Evolutionary conservation across 2,888 invertebrate species (phyloP).

Genomic region (Xylophagus ater): DNA sequence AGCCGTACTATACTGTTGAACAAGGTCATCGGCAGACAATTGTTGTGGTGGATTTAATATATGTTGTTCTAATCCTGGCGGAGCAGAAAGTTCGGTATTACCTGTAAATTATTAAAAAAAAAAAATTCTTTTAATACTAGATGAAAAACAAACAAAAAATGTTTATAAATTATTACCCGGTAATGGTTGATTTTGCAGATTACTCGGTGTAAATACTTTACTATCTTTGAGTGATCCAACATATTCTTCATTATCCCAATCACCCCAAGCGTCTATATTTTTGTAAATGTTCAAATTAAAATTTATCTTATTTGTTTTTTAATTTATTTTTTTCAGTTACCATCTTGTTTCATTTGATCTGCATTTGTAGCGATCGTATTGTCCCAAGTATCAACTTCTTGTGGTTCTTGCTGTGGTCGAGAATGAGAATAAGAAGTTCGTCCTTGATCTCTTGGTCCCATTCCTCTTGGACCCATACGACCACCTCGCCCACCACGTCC

Average conservation of each 20-base stretch:
- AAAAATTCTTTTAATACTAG: no score
- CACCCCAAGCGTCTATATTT: conserved; percentile 44
- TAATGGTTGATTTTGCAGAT: conserved; percentile 31
- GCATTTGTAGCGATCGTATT: conserved; percentile 41
- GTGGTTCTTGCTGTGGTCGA: conserved; percentile 33
- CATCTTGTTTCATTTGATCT: conserved; percentile 26
- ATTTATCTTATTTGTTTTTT: background rate
- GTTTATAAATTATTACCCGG: no score
- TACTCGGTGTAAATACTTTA: conserved; percentile 78
- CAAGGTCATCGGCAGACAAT: conserved; percentile 28
- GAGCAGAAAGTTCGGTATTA: conserved; percentile 35
- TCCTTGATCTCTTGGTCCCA: conserved; percentile 21
- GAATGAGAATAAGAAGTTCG: conserved; percentile 26
- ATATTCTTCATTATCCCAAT: conserved; percentile 91
- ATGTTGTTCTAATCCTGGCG: conserved; percentile 40
- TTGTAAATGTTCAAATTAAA: background rate
- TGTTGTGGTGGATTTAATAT: conserved; percentile 30
- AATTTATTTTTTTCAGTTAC: background rate
- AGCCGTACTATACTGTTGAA: conserved; percentile 27
- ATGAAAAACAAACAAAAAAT: no score
- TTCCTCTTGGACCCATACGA: conserved; percentile 23
- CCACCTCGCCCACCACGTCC: conserved; percentile 43
- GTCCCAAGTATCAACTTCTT: conserved; percentile 48
- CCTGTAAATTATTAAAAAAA: background rate
- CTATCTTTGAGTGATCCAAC: conserved; percentile 88